A percentile compares a stretch with the other conserved stretches of the same genome.
These are phyloP conservation scores for Acarapis woodi DNA, from an alignment of 1,140 invertebrate species.

Conservation along the genomic window DNA sequence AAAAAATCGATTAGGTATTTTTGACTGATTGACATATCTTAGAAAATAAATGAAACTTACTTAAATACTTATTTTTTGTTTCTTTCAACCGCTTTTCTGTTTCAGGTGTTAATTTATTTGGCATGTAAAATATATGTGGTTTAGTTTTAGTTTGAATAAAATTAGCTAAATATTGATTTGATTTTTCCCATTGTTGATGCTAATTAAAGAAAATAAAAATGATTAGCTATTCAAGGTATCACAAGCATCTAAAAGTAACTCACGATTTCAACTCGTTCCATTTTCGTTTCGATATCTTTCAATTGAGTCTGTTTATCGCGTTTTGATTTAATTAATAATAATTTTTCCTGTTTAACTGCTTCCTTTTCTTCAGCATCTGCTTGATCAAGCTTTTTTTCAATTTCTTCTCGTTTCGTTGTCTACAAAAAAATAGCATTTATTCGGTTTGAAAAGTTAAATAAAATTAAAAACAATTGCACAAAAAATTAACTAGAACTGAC, in stretches of 20 bases:
- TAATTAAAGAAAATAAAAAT: conserved; percentile 15
- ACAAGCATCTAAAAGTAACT: conserved; percentile 8
- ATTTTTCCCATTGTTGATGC: conserved; percentile 49
- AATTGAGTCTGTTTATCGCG: conserved; percentile 65
- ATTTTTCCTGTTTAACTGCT: conserved; percentile 45
- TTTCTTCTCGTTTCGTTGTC: conserved; percentile 51
- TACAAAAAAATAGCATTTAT: conserved; percentile 17
- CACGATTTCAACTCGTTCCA: conserved; percentile 54
- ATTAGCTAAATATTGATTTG: conserved; percentile 38
- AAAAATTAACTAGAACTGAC: conserved; percentile 16
- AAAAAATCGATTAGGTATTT: conserved; percentile 9
- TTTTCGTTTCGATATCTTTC: conserved; percentile 58
- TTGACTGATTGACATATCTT: background rate
- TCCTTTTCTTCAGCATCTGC: conserved; percentile 59
- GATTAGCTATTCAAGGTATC: background rate
- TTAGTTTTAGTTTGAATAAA: conserved; percentile 64
- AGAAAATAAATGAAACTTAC: conserved; percentile 18
- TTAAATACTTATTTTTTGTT: conserved; percentile 26
- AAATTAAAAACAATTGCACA: background rate
- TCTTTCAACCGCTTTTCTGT: conserved; percentile 25
- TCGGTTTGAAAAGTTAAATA: conserved; percentile 14
- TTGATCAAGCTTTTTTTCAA: conserved; percentile 75
- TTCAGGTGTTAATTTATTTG: conserved; percentile 32
- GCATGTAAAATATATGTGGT: conserved; percentile 59
- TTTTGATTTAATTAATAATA: conserved; percentile 49